Conservation (phyloP, 1,140 invertebrate species). For the Cotesia typhae region DNA sequence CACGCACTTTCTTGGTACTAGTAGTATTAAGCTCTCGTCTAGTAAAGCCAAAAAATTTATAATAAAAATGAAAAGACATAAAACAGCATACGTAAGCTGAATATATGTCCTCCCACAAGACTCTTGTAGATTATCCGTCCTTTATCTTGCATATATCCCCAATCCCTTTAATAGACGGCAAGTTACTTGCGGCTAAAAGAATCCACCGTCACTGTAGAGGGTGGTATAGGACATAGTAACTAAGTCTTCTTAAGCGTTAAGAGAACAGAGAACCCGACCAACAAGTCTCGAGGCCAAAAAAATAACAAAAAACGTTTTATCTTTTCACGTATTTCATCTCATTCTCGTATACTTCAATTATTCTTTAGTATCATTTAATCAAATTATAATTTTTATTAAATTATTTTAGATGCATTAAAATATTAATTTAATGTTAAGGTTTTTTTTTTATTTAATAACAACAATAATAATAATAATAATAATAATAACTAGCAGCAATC, state of each 20-base stretch:
- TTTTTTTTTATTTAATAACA: too few species aligned
- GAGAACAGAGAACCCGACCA: not conserved
- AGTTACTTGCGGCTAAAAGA: too few species aligned
- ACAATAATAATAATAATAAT: too few species aligned
- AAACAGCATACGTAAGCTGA: too few species aligned
- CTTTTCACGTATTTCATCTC: constrained; percentile 17
- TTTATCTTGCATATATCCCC: not conserved
- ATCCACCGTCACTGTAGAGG: too few species aligned
- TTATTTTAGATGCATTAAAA: not conserved
- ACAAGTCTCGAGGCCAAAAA: not conserved
- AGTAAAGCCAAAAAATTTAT: too few species aligned
- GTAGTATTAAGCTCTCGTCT: too few species aligned
- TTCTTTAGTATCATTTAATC: not conserved
- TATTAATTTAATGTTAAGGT: not conserved
- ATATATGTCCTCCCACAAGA: too few species aligned
- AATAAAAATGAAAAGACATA: too few species aligned
- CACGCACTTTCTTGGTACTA: not conserved
- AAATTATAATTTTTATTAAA: too few species aligned
- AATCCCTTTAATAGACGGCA: not conserved
- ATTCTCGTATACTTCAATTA: constrained; percentile 1
- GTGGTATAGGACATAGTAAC: not conserved
- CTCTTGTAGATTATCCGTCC: not conserved
- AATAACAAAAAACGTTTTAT: not conserved
- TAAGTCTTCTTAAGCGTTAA: not conserved
- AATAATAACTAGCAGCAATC: too few species aligned